Evolutionary conservation across 2,113 vertebrate genomes (phyloP), one percentile per base, ranked within the genome.

Genomic region (Arothron firmamentum): DNA sequence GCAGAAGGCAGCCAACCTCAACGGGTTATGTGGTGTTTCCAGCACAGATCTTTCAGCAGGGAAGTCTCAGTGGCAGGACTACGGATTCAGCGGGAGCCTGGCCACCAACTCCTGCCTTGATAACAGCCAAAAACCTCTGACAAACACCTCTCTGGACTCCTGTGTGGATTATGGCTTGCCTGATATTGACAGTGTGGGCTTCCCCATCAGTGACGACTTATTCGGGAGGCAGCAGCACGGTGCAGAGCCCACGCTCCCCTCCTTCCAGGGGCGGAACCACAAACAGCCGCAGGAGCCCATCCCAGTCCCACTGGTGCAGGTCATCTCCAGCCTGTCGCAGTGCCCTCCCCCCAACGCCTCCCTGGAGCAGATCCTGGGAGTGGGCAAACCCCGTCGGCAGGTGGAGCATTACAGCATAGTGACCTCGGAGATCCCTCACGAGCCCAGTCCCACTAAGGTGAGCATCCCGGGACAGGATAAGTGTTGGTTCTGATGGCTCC

Each of bases 311-410:
- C 31, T 85, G 47, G 66, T 70, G 20, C 86, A 87, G 78, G 84
- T 85, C 19, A 70, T 85, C 55, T 82, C 86, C 58, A 79, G 73
- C 57, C 71, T 87, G 34, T 82, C 86, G 1, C 88, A 88, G 69
- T 76, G 81, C 45, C 75, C 82, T 5, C 60, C 82, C 7, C 72
- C 83, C 65, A 80, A 74, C 38, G 34, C 78, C 47, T 61, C 85
- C 48, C 74, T 89, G 68, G 84, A 87, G 59, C 86, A 88, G 62
- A 88, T 88, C 64, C 67, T 88, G 1, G 79, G 79, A 1, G 75
- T 82, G n/a, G 68, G 55, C 20, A 84, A 83, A 66, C 52, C 80
- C 45, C 82, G 71, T 50, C 62, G 52, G 48, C 83, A 86, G 59
- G 56, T 84, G 58, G 84, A 88, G 51, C 71, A 67, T 9, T 86